Evolutionary conservation across 2,113 vertebrate species (phyloP), one percentile per base, ranked within the genome.

Genomic region (Pyrgilauda ruficollis): DNA sequence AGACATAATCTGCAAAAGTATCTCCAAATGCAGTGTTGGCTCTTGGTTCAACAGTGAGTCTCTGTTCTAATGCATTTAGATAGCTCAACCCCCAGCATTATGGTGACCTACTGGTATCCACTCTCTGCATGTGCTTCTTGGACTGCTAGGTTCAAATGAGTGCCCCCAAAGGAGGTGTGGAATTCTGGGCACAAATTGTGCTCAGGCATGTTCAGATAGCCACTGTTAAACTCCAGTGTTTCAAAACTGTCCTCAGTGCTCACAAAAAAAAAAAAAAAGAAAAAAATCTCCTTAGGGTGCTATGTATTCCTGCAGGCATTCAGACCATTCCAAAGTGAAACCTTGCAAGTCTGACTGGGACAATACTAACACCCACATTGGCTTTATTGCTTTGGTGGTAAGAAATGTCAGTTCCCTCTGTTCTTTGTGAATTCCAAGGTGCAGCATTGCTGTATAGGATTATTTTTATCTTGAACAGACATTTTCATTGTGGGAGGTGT

Each of bases 281-380:
- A 41, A 73, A 28, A 1, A 16, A 9, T 4, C 11, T 52, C 9
- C 6, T 35, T 62, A 12, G 8, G 10, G 26, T 39, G n/a, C 6
- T n/a, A 0, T 31, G 13, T 10, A 6, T 46, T 68, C 46, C 19
- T 84, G 21, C 26, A 67, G 47, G 3, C 27, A 4, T 49, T 70
- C 21, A 14, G 56, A 26, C n/a, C 8, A 3, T 59, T 76, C 26
- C 43, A 49, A 47, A 79, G 19, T 5, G 35, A 61, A 83, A 23
- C 35, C 11, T 75, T 72, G 22, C 15, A 64, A 28, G 35, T 55
- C 43, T 39, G 52, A 4, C 31, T 73, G 44, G 10, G 20, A 22
- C 9, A 23, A 3, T 10, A 22, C 9, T 20, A 56, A 31, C 2
- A 19, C 6, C 13, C 16, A 16, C 8, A 2, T 4, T 2, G 4